Evolutionary conservation across 2,888 invertebrate genomes (phyloP), one percentile per base, ranked within the genome.

Genomic region (Caenorhabditis sulstoni): DNA sequence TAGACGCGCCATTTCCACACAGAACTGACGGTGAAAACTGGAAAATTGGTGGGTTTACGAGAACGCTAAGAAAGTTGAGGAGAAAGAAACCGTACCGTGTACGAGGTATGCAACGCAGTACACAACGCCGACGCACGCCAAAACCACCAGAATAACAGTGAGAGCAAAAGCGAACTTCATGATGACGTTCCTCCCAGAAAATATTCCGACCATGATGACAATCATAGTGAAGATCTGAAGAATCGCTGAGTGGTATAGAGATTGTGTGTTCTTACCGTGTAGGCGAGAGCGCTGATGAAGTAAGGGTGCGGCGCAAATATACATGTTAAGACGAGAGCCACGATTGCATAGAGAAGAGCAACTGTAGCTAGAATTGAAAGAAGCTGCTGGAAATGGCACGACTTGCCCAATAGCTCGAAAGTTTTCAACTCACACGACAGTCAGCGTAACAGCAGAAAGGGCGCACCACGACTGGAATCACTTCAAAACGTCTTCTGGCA

Each of bases 381-480:
- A 8, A 77, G 16, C 14, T 52, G 64, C 76, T 76, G 52, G 7
- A 70, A 44, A 16, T 23, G n/a, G n/a, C n/a, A n/a, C n/a, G n/a
- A n/a, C n/a, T n/a, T n/a, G n/a, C n/a, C n/a, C n/a, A n/a, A n/a
- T n/a, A n/a, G 7, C 18, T 18, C 2, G 20, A 61, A 41, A 20
- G 4, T 23, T 14, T 3, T 16, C 18, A 16, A 35, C 62, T 45
- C 23, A 76, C 76, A 39, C 23, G 62, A 16, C 50, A 55, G 39
- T 77, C 70, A 3, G 70, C 65, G 44, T 45, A 77, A 20, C 77
- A 70, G 47, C 77, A 77, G 4, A 70, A 16, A 22, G 77, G 77
- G 20, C 65, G 70, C 4, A 65, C 16, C 4, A 62, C 35, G 41
- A 20, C 22, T 16, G 16, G 16, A 16, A 55, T 11, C 35, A 29